phyloP scores from a whole-genome alignment of 1,140 invertebrate genomes.

The Melitaea cinxia region DNA sequence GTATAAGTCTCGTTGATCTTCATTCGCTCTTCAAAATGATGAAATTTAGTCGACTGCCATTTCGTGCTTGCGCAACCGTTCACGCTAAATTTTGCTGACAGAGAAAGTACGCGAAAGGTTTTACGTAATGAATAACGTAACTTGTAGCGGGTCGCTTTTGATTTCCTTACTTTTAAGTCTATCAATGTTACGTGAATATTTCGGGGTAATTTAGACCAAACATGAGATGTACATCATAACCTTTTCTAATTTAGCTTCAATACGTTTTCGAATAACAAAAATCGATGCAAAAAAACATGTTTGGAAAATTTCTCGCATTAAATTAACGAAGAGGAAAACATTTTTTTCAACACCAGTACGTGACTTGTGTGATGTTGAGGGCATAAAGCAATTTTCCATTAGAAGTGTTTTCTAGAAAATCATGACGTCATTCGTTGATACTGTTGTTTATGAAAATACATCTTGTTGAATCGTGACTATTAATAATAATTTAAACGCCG shows the following conservation, averaged over 20 bases:
- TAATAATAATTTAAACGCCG: conserved; percentile 24
- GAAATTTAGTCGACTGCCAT: conserved; percentile 78
- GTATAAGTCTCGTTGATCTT: conserved; percentile 66
- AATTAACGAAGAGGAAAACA: conserved; percentile 43
- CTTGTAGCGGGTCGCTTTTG: conserved; percentile 73
- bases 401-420: conserved; percentile 44
- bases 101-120: conserved; percentile 81
- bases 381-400: conserved; percentile 45
- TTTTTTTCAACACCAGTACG: conserved; percentile 43
- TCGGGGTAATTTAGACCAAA: conserved; percentile 18
- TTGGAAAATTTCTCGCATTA: conserved; percentile 31
- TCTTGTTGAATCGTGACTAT: conserved; percentile 21
- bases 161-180: conserved; percentile 78
- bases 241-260: neutral
- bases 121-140: conserved; percentile 77
- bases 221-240: neutral
- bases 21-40: conserved; percentile 72
- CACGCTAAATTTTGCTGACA: conserved; percentile 80
- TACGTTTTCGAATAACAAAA: neutral
- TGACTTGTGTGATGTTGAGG: conserved; percentile 40
- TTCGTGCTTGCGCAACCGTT: conserved; percentile 71
- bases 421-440: conserved; percentile 22
- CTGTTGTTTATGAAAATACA: conserved; percentile 18
- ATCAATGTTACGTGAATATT: conserved; percentile 65
- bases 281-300: conserved; percentile 6